Conservation (phyloP, 1,140 invertebrate species). For the Radopholus similis region DNA sequence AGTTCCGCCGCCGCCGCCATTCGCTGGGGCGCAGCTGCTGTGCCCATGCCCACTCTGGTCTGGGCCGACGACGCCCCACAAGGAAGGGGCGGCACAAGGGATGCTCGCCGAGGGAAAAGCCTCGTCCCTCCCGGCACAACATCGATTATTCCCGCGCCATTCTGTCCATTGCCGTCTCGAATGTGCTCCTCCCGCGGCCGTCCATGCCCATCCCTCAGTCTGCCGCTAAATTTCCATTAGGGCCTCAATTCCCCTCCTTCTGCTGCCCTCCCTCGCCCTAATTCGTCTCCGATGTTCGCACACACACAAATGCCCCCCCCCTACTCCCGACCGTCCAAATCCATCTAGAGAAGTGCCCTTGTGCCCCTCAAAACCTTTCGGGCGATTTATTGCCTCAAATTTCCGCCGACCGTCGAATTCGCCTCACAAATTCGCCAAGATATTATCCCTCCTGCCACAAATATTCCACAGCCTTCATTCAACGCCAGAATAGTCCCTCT, state of each 20-base stretch:
- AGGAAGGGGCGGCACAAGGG: no score
- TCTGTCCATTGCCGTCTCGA: neutral
- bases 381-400: constrained; percentile 4
- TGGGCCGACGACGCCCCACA: neutral
- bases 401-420: neutral
- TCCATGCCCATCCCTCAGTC: neutral
- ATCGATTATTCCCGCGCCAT: neutral
- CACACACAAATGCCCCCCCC: neutral
- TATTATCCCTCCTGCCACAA: neutral
- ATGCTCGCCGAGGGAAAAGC: no score
- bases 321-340: neutral
- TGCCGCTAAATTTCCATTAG: constrained; percentile 5
- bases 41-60: neutral
- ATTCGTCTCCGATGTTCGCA: neutral
- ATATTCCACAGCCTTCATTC: neutral
- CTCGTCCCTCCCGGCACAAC: neutral
- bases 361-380: neutral
- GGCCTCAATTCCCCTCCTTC: neutral
- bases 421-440: neutral
- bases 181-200: neutral
- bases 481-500: neutral
- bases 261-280: neutral
- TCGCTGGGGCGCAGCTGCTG: neutral
- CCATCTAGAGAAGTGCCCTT: neutral
- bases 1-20: neutral